These are phyloP conservation scores for Anorthoa munda DNA, from an alignment of 2,888 invertebrate genomes.

Conservation along the genomic window DNA sequence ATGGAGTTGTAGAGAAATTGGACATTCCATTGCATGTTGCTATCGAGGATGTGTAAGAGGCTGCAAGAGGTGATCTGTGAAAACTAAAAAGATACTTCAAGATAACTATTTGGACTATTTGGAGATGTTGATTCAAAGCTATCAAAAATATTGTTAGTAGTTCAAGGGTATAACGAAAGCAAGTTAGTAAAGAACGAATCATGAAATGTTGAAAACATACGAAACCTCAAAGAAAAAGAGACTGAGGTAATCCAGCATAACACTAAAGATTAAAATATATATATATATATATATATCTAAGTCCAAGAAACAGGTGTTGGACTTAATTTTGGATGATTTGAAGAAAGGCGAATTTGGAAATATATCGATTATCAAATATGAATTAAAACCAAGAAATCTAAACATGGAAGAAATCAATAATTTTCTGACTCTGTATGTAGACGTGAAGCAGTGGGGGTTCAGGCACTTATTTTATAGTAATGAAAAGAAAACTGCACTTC, in stretches of 20 bases:
- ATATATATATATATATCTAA: conserved; percentile 14
- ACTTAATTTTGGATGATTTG: conserved; percentile 33
- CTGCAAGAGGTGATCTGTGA: conserved; percentile 40
- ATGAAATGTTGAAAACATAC: conserved; percentile 33
- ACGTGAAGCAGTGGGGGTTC: conserved; percentile 4
- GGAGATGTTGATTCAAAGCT: conserved; percentile 63
- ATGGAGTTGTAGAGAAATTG: too few species aligned
- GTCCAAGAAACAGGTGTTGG: conserved; percentile 20
- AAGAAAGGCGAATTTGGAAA: conserved; percentile 22
- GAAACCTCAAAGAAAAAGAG: conserved; percentile 36
- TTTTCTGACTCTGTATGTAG: conserved; percentile 16
- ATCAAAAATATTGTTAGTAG: conserved; percentile 68
- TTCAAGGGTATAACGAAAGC: not conserved
- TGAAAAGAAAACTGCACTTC: conserved; percentile 26
- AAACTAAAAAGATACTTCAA: conserved; percentile 68
- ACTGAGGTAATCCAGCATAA: conserved; percentile 18
- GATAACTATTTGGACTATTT: conserved; percentile 69
- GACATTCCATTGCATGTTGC: too few species aligned
- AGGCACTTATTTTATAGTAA: conserved; percentile 26
- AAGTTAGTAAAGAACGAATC: conserved; percentile 20
- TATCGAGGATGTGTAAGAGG: too few species aligned
- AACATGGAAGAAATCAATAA: conserved; percentile 15
- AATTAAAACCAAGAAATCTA: conserved; percentile 17
- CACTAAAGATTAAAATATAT: not conserved
- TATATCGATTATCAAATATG: conserved; percentile 13